A percentile compares a stretch with the other conserved stretches of the same genome.
phyloP scores from a whole-genome alignment of 2,888 invertebrate species.

The Nemapogon koenigi region DNA sequence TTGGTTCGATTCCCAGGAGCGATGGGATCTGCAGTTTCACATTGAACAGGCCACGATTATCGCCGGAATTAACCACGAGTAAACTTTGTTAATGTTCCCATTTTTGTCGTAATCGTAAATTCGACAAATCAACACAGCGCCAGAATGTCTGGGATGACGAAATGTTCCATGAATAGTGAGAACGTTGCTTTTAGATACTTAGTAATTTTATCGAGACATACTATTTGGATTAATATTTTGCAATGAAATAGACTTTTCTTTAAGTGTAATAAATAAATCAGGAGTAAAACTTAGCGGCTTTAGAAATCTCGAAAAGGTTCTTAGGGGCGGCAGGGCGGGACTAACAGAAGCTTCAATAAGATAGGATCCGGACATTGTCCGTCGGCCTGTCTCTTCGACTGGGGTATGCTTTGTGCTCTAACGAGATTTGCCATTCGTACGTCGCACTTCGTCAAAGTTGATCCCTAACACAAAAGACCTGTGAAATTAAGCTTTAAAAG shows the following conservation, averaged over 20 bases:
- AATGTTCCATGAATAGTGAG: too few species aligned
- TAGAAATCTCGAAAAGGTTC: too few species aligned
- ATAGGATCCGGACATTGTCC: slow-evolving; percentile 40
- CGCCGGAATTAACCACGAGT: slow-evolving; percentile 29
- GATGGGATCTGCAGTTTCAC: slow-evolving; percentile 19
- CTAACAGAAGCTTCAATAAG: slow-evolving; percentile 18
- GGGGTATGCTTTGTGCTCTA: slow-evolving; percentile 33
- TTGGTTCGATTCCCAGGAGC: slow-evolving; percentile 24
- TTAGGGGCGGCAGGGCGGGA: slow-evolving; percentile 37
- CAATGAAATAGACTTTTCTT: too few species aligned
- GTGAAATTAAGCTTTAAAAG: slow-evolving; percentile 35
- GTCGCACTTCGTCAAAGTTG: slow-evolving; percentile 12
- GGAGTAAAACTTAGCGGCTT: slow-evolving; percentile 39
- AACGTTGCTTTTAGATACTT: too few species aligned
- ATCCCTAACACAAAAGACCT: slow-evolving; percentile 29
- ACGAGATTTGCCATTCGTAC: slow-evolving; percentile 41
- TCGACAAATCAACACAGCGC: too few species aligned
- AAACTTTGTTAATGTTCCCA: slow-evolving; percentile 11
- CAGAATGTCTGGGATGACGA: too few species aligned
- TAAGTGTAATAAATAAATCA: slow-evolving; percentile 31
- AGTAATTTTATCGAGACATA: too few species aligned
- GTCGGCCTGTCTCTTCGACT: slow-evolving; percentile 27
- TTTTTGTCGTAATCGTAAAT: slow-evolving; percentile 9
- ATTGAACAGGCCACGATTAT: slow-evolving; percentile 20
- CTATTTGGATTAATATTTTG: too few species aligned